These are phyloP conservation scores for Cinclus mexicanus DNA, from an alignment of 2,113 vertebrate species.

Conservation along the genomic window DNA sequence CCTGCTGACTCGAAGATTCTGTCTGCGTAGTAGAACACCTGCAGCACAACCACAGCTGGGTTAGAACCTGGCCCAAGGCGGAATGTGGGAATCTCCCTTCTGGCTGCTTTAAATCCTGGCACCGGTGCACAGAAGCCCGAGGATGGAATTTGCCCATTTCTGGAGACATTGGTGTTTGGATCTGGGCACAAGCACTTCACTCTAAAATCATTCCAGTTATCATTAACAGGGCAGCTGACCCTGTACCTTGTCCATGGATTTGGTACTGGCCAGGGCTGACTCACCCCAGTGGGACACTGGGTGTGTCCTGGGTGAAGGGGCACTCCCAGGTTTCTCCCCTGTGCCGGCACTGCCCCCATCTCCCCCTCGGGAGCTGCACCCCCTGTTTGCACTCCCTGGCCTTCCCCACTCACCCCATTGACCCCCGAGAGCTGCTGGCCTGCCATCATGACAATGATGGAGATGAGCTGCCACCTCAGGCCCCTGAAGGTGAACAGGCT, in stretches of 20 bases:
- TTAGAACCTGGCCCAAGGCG: background rate
- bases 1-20: constrained; percentile 85
- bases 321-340: background rate
- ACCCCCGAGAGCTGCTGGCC: constrained; percentile 94
- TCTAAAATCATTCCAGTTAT: too few species aligned
- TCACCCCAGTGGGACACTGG: background rate
- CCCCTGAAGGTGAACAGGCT: constrained; percentile 79
- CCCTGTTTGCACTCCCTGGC: background rate
- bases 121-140: background rate
- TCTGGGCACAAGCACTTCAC: background rate
- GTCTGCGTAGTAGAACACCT: constrained; percentile 96
- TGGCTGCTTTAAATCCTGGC: background rate
- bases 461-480: constrained; percentile 90
- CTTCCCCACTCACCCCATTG: constrained; percentile 76
- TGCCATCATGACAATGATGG: constrained; percentile 83
- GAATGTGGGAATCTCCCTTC: background rate
- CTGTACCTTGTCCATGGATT: background rate
- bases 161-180: background rate
- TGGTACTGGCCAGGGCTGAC: background rate
- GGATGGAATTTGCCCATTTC: background rate
- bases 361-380: background rate
- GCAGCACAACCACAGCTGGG: background rate
- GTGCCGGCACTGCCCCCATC: background rate
- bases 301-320: background rate
- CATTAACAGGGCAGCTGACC: background rate